Percentiles rank a stretch among this genome's conserved stretches.
Evolutionary conservation across 2,888 invertebrate species (phyloP).

Genomic region (Ormyrus rosae): DNA sequence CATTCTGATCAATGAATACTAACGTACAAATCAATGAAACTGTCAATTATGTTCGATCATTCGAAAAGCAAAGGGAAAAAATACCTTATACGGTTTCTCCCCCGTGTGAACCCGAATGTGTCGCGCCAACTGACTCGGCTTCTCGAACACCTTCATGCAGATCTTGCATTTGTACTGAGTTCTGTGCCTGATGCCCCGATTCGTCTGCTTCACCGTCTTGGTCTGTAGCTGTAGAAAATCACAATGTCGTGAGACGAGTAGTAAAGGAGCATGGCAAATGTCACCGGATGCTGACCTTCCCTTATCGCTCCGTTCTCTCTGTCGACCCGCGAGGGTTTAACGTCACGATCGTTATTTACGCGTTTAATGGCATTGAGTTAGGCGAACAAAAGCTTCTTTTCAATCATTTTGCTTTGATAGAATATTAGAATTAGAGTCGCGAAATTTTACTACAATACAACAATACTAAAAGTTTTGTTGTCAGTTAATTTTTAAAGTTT

Average conservation of each 20-base stretch:
- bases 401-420: too few relatives aligned
- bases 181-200: slow-evolving; percentile 67
- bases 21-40: too few relatives aligned
- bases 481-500: too few relatives aligned
- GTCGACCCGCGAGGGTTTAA: too few relatives aligned
- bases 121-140: slow-evolving; percentile 81
- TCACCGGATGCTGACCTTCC: slow-evolving; percentile 33
- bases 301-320: slow-evolving; percentile 8
- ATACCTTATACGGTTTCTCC: slow-evolving; percentile 79
- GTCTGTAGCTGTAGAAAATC: slow-evolving; percentile 64
- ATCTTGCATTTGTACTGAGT: slow-evolving; percentile 76
- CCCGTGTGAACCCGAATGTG: slow-evolving; percentile 84
- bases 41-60: too few relatives aligned
- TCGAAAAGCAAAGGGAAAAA: slow-evolving; percentile 6
- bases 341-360: too few relatives aligned
- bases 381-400: too few relatives aligned
- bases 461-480: too few relatives aligned
- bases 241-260: not conserved
- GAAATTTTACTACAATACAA: too few relatives aligned
- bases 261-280: slow-evolving; percentile 24
- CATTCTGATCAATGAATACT: too few relatives aligned
- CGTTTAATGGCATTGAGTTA: too few relatives aligned
- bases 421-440: too few relatives aligned
- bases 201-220: slow-evolving; percentile 69
- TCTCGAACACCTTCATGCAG: slow-evolving; percentile 79